Base-by-base conservation (phyloP, 2,797 vertebrate genomes). In the Spheniscus humboldti region DNA sequence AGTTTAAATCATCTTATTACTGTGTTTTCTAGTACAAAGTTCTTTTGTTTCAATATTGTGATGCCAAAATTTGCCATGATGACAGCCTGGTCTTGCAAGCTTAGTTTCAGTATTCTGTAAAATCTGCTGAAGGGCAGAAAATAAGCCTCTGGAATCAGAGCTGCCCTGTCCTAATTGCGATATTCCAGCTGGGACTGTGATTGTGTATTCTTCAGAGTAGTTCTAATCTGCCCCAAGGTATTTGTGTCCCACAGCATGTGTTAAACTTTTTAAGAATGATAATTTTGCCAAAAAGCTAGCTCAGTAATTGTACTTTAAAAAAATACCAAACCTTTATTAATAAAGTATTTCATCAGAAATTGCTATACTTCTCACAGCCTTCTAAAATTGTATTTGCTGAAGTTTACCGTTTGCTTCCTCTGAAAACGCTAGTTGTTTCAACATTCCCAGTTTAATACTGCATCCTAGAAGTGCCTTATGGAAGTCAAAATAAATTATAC, bases 71-170 rank as follows among this genome's bases (percentile, higher is more conserved):
- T 93, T 90, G 17, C 87, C 45, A 25, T 41, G 50, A 60, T 93
- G 73, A 88, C 72, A 86, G 72, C 0, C 4, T 73, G 56, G 33
- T 89, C 64, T 87, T 92, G 43, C 53, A 96, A 74, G 48, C 57
- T 74, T 72, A 56, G 62, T 86, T 94, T 93, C 83, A 86, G 59
- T 55, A 68, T 88, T 94, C 86, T 94, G 57, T 72, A 78, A 86
- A 95, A 84, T 90, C 45, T 81, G 69, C 90, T 78, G 69, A 88
- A 92, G 86, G 86, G 63, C 76, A 92, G 48, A 77, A 92, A 92
- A 81, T 68, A 71, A 83, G 15, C 37, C 73, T 75, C 79, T 90
- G 69, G 66, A 95, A 90, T 78, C 50, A 69, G 86, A 92, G 57
- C 57, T 86, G 45, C 24, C 87, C 80, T 88, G 73, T 93, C 71